Percentiles rank a stretch among this genome's conserved stretches.
Evolutionary conservation across 1,140 invertebrate species (phyloP).

Genomic region (Battus philenor): DNA sequence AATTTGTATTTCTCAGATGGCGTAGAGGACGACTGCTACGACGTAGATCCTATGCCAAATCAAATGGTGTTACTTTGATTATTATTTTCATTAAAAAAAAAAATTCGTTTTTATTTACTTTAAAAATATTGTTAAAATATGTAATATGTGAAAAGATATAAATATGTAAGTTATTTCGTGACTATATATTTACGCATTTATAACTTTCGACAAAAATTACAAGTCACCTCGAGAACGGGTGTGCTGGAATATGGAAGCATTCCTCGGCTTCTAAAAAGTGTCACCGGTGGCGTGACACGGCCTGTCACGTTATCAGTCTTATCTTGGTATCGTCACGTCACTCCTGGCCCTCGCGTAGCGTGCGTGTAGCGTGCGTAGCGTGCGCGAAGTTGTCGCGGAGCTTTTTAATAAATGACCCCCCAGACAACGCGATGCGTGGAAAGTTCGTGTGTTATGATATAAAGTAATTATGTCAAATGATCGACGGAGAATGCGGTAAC

Average conservation of each 20-base stretch:
- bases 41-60: no score
- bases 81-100: no score
- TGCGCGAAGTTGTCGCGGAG: slow-evolving; percentile 6
- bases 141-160: no score
- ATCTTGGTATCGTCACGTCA: slow-evolving; percentile 14
- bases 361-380: slow-evolving; percentile 9
- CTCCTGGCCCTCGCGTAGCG: slow-evolving; percentile 3
- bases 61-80: no score
- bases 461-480: slow-evolving; percentile 12
- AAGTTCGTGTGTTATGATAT: slow-evolving; percentile 2
- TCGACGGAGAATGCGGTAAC: background rate
- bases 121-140: no score
- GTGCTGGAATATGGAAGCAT: slow-evolving; percentile 1
- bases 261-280: background rate
- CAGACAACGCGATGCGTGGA: slow-evolving; percentile 4
- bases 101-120: no score
- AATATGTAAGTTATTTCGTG: no score
- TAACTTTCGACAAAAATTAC: no score
- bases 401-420: slow-evolving; percentile 14
- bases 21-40: no score
- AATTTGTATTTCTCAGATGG: no score
- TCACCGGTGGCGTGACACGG: slow-evolving; percentile 12
- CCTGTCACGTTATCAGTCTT: slow-evolving; percentile 13
- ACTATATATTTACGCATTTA: no score
- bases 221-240: no score